A percentile compares a stretch with the other conserved stretches of the same genome.
Evolutionary conservation across 2,797 vertebrate genomes (phyloP).

Genomic region (Catamblyrhynchus diadema): DNA sequence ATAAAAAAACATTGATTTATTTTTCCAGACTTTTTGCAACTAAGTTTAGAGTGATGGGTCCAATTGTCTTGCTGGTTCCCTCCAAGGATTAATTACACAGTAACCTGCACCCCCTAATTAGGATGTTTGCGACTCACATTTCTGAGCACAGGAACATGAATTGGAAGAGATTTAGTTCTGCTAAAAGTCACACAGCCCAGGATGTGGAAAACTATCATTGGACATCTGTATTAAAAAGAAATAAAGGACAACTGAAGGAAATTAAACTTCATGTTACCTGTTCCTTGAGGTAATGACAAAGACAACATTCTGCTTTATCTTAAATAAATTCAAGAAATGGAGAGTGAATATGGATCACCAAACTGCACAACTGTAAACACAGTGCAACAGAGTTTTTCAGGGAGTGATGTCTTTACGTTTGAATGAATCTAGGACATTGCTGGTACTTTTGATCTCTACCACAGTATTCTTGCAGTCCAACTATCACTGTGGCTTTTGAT

Average conservation of each 20-base stretch:
- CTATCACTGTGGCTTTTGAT: not conserved
- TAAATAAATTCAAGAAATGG: not conserved
- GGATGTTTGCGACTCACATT: not conserved
- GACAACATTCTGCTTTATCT: not conserved
- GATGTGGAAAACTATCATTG: not conserved
- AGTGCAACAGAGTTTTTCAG: not conserved
- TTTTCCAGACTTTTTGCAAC: not conserved
- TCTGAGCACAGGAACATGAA: not conserved
- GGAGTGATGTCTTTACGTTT: not conserved
- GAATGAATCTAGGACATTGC: not conserved
- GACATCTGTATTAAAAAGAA: not conserved
- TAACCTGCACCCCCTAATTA: not conserved
- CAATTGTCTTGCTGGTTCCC: not conserved
- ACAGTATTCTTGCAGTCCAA: not conserved
- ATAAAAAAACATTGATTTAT: not conserved
- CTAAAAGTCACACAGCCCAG: not conserved
- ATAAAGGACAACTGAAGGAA: not conserved
- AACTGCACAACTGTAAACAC: not conserved
- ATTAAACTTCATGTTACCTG: not conserved
- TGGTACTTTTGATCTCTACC: not conserved
- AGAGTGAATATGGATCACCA: not conserved
- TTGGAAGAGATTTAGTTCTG: not conserved
- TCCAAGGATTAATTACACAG: not conserved
- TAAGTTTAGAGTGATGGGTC: not conserved
- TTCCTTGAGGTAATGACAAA: not conserved